These are phyloP conservation scores for Oreochromis mossambicus DNA, from an alignment of 2,797 vertebrate genomes.

Conservation along the genomic window DNA sequence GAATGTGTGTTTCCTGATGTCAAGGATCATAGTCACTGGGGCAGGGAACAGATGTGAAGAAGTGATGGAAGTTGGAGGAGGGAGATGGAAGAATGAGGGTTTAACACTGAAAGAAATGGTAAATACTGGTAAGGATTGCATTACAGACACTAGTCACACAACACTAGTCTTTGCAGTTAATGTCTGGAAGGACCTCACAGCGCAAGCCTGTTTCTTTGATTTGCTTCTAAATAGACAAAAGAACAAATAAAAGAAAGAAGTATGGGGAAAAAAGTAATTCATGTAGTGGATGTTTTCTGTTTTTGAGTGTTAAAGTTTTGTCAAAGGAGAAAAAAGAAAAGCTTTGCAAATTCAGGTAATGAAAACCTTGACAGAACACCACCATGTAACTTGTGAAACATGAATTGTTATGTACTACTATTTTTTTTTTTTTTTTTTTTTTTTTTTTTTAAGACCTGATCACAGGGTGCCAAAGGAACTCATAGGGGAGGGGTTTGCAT, in stretches of 20 bases:
- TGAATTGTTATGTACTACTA: background rate
- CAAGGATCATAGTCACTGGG: slow-evolving; percentile 32
- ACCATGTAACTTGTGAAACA: background rate
- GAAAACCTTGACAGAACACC: background rate
- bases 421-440: background rate
- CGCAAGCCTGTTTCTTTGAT: background rate
- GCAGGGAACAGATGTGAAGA: slow-evolving; percentile 28
- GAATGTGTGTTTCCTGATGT: slow-evolving; percentile 56
- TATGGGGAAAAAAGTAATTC: accelerated
- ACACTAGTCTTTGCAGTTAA: background rate
- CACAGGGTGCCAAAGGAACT: background rate
- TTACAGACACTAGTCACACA: background rate
- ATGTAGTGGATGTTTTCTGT: background rate
- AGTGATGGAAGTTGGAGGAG: slow-evolving; percentile 30
- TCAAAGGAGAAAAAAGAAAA: background rate
- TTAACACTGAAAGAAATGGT: slow-evolving; percentile 28
- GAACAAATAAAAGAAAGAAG: background rate
- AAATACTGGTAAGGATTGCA: background rate
- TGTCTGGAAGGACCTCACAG: background rate
- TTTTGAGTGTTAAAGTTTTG: background rate
- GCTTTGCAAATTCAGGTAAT: background rate
- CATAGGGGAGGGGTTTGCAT: background rate
- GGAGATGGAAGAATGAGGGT: slow-evolving; percentile 7
- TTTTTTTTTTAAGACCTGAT: background rate
- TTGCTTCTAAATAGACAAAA: background rate